These are phyloP conservation scores for Sebastes taczanowskii DNA, from an alignment of 2,797 vertebrate species.

Conservation along the genomic window DNA sequence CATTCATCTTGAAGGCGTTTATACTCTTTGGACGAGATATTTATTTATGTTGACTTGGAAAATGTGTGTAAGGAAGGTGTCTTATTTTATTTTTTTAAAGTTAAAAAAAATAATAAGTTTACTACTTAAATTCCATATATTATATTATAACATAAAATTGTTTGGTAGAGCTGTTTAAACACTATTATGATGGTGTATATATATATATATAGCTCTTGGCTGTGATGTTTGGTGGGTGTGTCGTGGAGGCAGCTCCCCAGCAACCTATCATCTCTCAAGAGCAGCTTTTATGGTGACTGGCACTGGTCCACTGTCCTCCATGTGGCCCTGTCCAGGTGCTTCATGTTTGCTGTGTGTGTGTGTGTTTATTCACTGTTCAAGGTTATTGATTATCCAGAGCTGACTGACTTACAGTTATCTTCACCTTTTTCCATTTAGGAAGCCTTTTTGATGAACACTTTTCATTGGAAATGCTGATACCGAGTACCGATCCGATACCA, in stretches of 20 bases:
- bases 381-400: constrained; percentile 23
- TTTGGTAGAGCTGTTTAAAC: too few relatives aligned
- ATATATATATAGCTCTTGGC: constrained; percentile 61
- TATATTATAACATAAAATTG: not conserved
- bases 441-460: not conserved
- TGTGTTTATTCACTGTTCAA: constrained; percentile 1
- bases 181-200: too few relatives aligned
- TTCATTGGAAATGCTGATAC: not conserved
- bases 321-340: not conserved
- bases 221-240: constrained; percentile 49
- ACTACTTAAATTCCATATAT: not conserved
- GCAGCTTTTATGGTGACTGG: not conserved
- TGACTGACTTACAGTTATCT: not conserved
- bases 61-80: not conserved
- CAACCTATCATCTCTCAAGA: constrained; percentile 71
- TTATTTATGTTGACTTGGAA: not conserved
- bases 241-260: constrained; percentile 44
- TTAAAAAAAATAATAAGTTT: too few relatives aligned
- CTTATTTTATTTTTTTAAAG: not conserved
- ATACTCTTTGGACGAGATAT: not conserved
- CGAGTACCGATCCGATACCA: too few relatives aligned
- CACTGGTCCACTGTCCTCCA: not conserved
- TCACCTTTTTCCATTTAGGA: not conserved
- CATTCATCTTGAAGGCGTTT: not conserved
- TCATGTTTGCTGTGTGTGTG: constrained; percentile 16